Conservation (phyloP, 30 jellyfish, hydroid and myxozoan species). For the Aurelia sp. region DNA sequence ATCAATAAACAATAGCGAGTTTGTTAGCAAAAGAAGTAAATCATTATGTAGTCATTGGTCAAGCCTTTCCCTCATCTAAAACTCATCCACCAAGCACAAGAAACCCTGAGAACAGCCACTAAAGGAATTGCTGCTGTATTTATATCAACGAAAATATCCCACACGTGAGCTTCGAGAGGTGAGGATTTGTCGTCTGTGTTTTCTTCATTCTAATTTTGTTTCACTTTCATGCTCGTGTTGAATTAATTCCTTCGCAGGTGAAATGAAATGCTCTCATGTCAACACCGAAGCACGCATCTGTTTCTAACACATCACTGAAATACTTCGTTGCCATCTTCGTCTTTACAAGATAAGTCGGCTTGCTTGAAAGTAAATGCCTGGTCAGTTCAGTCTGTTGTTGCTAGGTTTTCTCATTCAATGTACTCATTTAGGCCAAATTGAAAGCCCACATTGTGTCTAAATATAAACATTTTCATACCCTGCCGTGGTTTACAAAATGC, state of each 20-base stretch:
- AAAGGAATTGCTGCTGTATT: not conserved
- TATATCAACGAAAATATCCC: not conserved
- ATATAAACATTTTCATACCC: conserved; percentile 56
- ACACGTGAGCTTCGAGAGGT: conserved; percentile 15
- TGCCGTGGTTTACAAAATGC: conserved; percentile 58
- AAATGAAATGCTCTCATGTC: conserved; percentile 7
- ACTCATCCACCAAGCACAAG: not conserved
- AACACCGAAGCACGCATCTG: not conserved
- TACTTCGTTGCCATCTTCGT: no score
- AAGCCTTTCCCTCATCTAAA: not conserved
- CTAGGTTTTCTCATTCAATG: conserved; percentile 40
- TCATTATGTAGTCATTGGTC: conserved; percentile 60
- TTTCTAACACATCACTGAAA: no score
- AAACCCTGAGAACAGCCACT: no score
- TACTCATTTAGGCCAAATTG: conserved; percentile 40
- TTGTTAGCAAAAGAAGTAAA: conserved; percentile 74
- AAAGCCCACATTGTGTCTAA: conserved; percentile 61
- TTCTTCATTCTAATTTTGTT: conserved; percentile 42
- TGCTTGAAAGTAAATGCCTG: conserved; percentile 46
- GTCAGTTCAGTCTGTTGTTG: conserved; percentile 41
- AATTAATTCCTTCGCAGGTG: conserved; percentile 56
- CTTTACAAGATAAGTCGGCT: no score
- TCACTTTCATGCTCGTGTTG: conserved; percentile 46
- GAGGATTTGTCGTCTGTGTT: conserved; percentile 11
- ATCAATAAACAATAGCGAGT: conserved; percentile 88